Conservation (phyloP, 2,113 vertebrate species). For the Mustelus asterias region DNA sequence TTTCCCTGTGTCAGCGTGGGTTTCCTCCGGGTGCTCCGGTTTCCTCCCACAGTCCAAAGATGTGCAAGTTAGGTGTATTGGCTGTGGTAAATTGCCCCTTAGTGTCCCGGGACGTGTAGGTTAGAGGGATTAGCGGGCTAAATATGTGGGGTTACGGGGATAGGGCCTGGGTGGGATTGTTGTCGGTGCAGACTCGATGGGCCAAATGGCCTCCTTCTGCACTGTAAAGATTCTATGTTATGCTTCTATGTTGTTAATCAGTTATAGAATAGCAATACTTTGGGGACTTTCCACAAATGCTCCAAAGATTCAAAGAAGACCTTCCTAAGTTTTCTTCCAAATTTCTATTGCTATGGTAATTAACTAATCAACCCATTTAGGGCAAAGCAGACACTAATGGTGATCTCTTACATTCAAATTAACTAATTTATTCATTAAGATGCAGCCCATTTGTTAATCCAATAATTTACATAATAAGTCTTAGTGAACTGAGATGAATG, state of each 20-base stretch:
- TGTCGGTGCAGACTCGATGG: too few relatives aligned
- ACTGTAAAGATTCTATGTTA: too few relatives aligned
- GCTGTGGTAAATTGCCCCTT: too few relatives aligned
- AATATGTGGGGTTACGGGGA: too few relatives aligned
- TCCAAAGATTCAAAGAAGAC: neutral
- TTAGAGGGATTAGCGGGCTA: too few relatives aligned
- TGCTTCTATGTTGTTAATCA: neutral
- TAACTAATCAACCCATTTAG: neutral
- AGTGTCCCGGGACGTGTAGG: too few relatives aligned
- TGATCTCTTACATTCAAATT: neutral
- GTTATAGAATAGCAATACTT: neutral
- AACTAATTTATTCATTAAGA: neutral
- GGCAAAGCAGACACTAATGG: neutral
- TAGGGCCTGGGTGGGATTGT: too few relatives aligned
- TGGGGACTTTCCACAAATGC: neutral
- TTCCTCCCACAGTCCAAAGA: too few relatives aligned
- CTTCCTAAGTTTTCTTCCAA: neutral
- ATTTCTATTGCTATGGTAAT: neutral
- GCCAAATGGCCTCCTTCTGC: too few relatives aligned
- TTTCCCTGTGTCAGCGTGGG: too few relatives aligned
- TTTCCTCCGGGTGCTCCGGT: too few relatives aligned
- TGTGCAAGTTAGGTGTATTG: too few relatives aligned
- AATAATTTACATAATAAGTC: slow-evolving; percentile 1
- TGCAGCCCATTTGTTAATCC: neutral
- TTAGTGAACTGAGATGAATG: neutral